Evolutionary conservation across 2,888 invertebrate species (phyloP), one percentile per base, ranked within the genome.

Genomic region (Megastigmus dorsalis): DNA sequence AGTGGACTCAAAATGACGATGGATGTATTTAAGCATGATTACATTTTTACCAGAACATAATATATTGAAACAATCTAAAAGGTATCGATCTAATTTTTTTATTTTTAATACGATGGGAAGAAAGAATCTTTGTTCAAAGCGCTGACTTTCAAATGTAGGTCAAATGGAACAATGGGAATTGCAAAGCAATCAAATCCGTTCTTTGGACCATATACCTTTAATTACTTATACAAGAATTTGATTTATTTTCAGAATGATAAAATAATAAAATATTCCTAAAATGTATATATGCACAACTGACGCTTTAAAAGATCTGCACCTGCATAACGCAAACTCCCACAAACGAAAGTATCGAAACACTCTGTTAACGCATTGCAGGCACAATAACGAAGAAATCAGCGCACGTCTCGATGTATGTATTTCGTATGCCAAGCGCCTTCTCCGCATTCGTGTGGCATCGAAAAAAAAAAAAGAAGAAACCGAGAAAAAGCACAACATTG

Each of bases 401-500:
- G 52, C 65, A 66, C 65, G 65, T 66, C 28, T 28, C 36, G 13
- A n/a, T n/a, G n/a, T n/a, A n/a, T n/a, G n/a, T n/a, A 54, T 43
- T 66, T 66, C 7, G 54, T 66, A 66, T 66, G 38, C 65, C 30
- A 9, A n/a, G 28, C 38, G 23, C 43, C 30, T 20, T 13, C 48
- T 43, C 18, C 15, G 26, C 7, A n/a, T n/a, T n/a, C n/a, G n/a
- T n/a, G n/a, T n/a, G n/a, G n/a, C n/a, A n/a, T n/a, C n/a, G n/a
- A n/a, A n/a, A n/a, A n/a, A n/a, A n/a, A n/a, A n/a, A n/a, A n/a
- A n/a, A n/a, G n/a, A n/a, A n/a, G n/a, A n/a, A n/a, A n/a, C n/a
- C n/a, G n/a, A n/a, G n/a, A n/a, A n/a, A n/a, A n/a, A n/a, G n/a
- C n/a, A n/a, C n/a, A n/a, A n/a, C n/a, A n/a, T n/a, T n/a, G n/a